Conservation (phyloP, 1,140 invertebrate genomes). For the Bombus confusus region DNA sequence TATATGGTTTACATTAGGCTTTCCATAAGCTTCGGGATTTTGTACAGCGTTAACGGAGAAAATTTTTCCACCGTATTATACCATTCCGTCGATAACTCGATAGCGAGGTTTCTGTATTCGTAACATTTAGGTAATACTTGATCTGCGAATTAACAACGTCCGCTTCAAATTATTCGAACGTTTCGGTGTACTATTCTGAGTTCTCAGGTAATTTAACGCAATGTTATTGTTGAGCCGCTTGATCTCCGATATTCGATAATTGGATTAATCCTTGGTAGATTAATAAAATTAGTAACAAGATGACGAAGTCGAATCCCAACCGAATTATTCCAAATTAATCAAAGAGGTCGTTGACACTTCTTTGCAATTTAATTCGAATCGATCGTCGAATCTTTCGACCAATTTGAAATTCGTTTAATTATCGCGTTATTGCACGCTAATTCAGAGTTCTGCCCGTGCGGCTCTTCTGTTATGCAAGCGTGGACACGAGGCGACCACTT, state of each 20-base stretch:
- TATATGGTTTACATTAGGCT: not conserved
- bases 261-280: too few relatives aligned
- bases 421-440: not conserved
- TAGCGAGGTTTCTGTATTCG: not conserved
- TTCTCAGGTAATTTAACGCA: not conserved
- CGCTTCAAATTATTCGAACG: not conserved
- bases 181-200: too few relatives aligned
- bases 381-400: not conserved
- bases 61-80: too few relatives aligned
- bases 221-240: not conserved
- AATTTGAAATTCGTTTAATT: not conserved
- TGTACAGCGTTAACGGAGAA: too few relatives aligned
- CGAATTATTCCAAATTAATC: too few relatives aligned
- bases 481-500: conserved; percentile 25
- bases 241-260: not conserved
- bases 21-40: too few relatives aligned
- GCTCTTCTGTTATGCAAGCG: not conserved
- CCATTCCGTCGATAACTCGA: not conserved
- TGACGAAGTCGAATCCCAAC: not conserved
- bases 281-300: not conserved
- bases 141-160: not conserved
- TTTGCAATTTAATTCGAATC: too few relatives aligned
- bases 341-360: too few relatives aligned
- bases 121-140: not conserved
- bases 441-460: not conserved